Evolutionary conservation across 2,797 vertebrate species (phyloP), one percentile per base, ranked within the genome.

Genomic region (Cirrhinus molitorella): DNA sequence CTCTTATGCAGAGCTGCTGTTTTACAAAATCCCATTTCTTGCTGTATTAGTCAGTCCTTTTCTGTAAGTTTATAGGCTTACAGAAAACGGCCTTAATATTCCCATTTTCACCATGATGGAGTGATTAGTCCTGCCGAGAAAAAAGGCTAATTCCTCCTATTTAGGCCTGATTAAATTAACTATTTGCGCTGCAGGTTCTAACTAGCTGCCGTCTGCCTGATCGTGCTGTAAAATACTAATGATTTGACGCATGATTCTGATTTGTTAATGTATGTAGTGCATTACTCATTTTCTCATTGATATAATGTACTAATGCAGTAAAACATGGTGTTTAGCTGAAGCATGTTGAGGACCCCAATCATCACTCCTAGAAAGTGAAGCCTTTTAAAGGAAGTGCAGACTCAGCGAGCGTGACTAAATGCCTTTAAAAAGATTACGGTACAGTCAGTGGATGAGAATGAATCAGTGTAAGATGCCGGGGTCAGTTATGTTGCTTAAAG

Each of bases 401-500:
- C 19, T 83, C 74, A 55, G 68, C 55, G 17, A 37, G 78, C 68
- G 59, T 85, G 68, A 86, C 85, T 84, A 84, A 87, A 84, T 73
- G 77, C 68, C 73, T 89, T 83, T 88, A 83, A 88, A 75, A 81
- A 81, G 83, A 88, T 87, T 89, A 89, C 75, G 84, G 81, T 70
- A 45, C 55, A 80, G 83, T 82, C 87, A 74, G 59, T 83, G 82
- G 81, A 70, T 78, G 71, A 83, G 53, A 85, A 80, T 84, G 83
- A 88, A 77, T 87, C 75, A 40, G 70, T 83, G 83, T 77, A 55
- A 68, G 74, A 74, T 63, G 67, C 25, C 73, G 55, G 57, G 79
- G 51, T 67, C 71, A 37, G n/a, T 43, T 11, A 17, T 47, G 61
- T n/a, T 68, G 31, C 73, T 40, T 47, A 49, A 31, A 63, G 67